These are phyloP conservation scores for Ispidina picta DNA, from an alignment of 2,797 vertebrate genomes.

Conservation along the genomic window DNA sequence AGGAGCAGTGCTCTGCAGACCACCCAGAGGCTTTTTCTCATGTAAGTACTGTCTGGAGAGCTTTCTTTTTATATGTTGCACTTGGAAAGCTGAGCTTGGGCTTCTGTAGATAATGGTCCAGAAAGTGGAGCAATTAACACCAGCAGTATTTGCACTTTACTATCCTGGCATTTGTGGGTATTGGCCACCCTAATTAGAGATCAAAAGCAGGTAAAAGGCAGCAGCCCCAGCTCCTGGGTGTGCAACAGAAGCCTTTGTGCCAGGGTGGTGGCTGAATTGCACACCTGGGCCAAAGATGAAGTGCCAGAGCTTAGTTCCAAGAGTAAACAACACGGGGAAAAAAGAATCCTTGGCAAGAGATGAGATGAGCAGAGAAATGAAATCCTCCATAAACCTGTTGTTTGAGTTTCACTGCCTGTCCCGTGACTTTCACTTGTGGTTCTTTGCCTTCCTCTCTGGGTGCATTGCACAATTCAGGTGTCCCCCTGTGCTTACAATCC, in stretches of 20 bases:
- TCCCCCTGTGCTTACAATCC: neutral
- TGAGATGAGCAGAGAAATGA: neutral
- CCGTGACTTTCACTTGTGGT: neutral
- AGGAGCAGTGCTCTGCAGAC: neutral
- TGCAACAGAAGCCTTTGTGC: neutral
- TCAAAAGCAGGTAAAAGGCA: neutral
- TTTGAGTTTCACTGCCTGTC: neutral
- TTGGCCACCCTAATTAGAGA: fast-evolving
- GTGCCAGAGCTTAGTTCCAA: neutral
- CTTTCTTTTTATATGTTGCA: neutral
- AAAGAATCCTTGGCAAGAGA: neutral
- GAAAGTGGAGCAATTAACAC: neutral
- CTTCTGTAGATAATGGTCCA: neutral
- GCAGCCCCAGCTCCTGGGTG: neutral
- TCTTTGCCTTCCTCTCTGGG: neutral
- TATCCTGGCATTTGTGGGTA: neutral
- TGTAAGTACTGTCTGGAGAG: neutral
- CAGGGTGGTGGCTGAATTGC: neutral
- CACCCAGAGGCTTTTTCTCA: neutral
- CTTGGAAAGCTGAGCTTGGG: neutral
- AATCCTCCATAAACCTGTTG: neutral
- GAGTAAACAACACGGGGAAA: neutral
- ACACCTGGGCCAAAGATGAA: neutral
- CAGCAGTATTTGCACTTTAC: too few relatives aligned
- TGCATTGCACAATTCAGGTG: neutral